Conservation (phyloP, 1,140 invertebrate genomes). For the Stratiolaelaps scimitus region DNA sequence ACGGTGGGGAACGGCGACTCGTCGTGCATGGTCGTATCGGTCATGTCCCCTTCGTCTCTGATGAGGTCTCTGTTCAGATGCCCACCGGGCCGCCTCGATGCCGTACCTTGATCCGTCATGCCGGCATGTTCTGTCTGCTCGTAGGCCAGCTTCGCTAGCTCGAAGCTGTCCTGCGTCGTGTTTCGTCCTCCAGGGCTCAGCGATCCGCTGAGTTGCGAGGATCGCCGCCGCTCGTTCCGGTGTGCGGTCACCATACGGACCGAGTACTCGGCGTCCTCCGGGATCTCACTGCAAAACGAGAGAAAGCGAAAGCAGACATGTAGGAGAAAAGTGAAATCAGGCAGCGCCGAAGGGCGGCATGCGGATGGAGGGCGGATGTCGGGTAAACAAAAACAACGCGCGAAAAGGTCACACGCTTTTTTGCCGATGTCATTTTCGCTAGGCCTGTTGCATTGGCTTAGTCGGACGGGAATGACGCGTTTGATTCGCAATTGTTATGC, state of each 20-base stretch:
- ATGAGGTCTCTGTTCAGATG: constrained; percentile 37
- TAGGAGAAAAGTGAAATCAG: too few relatives aligned
- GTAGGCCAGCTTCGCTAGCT: constrained; percentile 28
- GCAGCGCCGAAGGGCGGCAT: too few relatives aligned
- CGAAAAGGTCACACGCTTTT: too few relatives aligned
- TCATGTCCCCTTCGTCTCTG: constrained; percentile 34
- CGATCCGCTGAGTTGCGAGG: constrained; percentile 17
- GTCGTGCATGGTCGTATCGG: constrained; percentile 31
- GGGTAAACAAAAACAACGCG: too few relatives aligned
- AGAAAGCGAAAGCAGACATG: neutral
- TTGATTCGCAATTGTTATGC: too few relatives aligned
- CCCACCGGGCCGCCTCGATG: constrained; percentile 31
- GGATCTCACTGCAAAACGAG: neutral
- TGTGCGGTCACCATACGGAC: neutral
- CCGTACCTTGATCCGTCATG: constrained; percentile 28
- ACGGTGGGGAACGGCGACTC: constrained; percentile 19
- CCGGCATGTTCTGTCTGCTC: constrained; percentile 27
- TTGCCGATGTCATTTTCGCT: too few relatives aligned
- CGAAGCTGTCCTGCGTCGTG: constrained; percentile 23
- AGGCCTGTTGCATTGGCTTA: too few relatives aligned
- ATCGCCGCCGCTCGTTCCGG: constrained; percentile 26
- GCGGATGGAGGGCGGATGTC: too few relatives aligned
- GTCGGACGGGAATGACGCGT: too few relatives aligned
- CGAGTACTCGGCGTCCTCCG: constrained; percentile 28
- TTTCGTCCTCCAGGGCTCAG: constrained; percentile 1